These are phyloP conservation scores for Echeneis naucrates DNA, from an alignment of 2,797 vertebrate genomes.

Conservation along the genomic window DNA sequence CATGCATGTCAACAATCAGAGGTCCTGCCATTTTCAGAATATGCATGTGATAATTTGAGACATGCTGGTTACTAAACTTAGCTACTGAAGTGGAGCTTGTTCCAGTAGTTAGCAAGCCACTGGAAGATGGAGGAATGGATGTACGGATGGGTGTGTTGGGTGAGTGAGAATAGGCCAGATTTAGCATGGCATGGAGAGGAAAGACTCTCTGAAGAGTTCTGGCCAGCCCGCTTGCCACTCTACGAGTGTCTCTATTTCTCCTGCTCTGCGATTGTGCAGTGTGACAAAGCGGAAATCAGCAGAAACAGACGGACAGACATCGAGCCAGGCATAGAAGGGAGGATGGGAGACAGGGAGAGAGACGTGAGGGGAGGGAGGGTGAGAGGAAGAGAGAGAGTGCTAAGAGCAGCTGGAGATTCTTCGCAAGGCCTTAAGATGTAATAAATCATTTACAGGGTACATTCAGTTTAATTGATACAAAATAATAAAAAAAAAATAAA, in stretches of 20 bases:
- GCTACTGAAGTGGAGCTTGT: slow-evolving; percentile 58
- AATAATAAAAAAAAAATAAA: too few species aligned
- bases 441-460: slow-evolving; percentile 77
- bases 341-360: slow-evolving; percentile 19
- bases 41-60: slow-evolving; percentile 76
- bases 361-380: slow-evolving; percentile 11
- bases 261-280: too few species aligned
- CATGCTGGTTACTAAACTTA: slow-evolving; percentile 69
- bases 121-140: slow-evolving; percentile 61
- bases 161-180: slow-evolving; percentile 60
- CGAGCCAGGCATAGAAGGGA: slow-evolving; percentile 24
- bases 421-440: slow-evolving; percentile 59
- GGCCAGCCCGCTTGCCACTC: slow-evolving; percentile 47
- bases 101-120: slow-evolving; percentile 58
- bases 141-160: slow-evolving; percentile 61
- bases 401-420: slow-evolving; percentile 76
- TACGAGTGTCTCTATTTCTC: too few species aligned
- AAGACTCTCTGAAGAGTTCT: slow-evolving; percentile 55
- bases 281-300: too few species aligned
- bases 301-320: slow-evolving; percentile 22
- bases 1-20: slow-evolving; percentile 74
- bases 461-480: slow-evolving; percentile 63
- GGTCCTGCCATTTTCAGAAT: slow-evolving; percentile 67
- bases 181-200: slow-evolving; percentile 55
- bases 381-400: slow-evolving; percentile 51